Percentiles rank a stretch among this genome's conserved stretches.
Evolutionary conservation across 2,888 invertebrate genomes (phyloP).

Genomic region (Strigamia crassipes): DNA sequence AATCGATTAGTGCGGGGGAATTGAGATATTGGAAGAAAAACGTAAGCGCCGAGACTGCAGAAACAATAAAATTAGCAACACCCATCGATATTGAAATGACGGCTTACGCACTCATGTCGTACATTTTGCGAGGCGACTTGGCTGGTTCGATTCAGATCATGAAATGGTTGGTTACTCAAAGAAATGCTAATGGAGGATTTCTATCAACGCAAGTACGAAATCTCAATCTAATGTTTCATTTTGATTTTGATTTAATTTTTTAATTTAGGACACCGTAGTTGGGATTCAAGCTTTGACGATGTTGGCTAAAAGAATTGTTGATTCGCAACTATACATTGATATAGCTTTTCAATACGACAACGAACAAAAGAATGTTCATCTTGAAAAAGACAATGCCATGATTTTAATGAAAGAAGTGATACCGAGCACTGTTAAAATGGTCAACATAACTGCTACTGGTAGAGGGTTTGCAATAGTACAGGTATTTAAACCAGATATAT

Average conservation of each 20-base stretch:
- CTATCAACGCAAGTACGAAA: conserved; percentile 67
- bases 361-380: conserved; percentile 62
- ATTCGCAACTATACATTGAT: conserved; percentile 62
- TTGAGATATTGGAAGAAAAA: conserved; percentile 64
- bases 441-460: conserved; percentile 78
- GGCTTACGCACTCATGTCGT: conserved; percentile 80
- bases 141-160: conserved; percentile 67
- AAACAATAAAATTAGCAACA: conserved; percentile 67
- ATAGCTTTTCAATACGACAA: conserved; percentile 64
- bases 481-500: conserved; percentile 47
- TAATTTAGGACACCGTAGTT: conserved; percentile 71
- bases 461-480: conserved; percentile 74
- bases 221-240: neutral
- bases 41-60: conserved; percentile 66
- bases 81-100: conserved; percentile 84
- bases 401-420: conserved; percentile 70
- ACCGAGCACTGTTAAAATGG: conserved; percentile 60
- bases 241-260: neutral
- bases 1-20: conserved; percentile 58
- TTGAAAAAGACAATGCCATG: conserved; percentile 77
- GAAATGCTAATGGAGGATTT: conserved; percentile 73
- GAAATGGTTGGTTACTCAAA: conserved; percentile 73
- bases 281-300: conserved; percentile 73
- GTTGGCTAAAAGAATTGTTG: conserved; percentile 67
- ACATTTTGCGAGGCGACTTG: conserved; percentile 62